Evolutionary conservation across 2,113 vertebrate species (phyloP), one percentile per base, ranked within the genome.

Genomic region (Lasiurus borealis): DNA sequence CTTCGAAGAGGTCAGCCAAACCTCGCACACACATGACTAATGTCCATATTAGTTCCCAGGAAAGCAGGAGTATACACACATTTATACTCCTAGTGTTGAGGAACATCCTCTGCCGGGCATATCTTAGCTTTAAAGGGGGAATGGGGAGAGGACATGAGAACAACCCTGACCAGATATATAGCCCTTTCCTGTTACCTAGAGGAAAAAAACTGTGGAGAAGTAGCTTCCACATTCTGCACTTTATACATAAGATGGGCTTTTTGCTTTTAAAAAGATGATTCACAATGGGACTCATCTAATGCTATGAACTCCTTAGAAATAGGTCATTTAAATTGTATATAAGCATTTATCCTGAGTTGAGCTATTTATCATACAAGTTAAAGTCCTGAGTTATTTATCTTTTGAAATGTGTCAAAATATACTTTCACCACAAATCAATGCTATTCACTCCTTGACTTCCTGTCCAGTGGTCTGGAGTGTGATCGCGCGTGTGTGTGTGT

Each of bases 321-420:
- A 48, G 27, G 11, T 27, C 9, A 69, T 85, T 46, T 50, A 96
- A 80, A 15, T 16, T 73, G 23, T 29, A 50, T 34, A 72, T 50
- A 73, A 96, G 50, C 48, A 95, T 78, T 62, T 90, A 93, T 34
- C 73, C 68, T 78, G 19, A 96, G 72, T 69, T 78, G 8, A 1
- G 5, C 54, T 89, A 90, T 77, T 85, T 90, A 23, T 46, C 66
- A 81, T 82, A 46, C 23, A 76, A 27, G 80, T 96, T 21, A 0
- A 98, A 97, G 75, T 57, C 85, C 82, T 0, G 2, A 46, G 82
- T 96, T 88, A 97, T 85, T 92, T 90, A 52, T 81, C 36, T 85
- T 59, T 73, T 94, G 68, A 97, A 95, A 91, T 85, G 89, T 97
- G 91, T 93, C 82, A 69, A n/a, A 64, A 91, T 94, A 86, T 8